These are phyloP conservation scores for Verasper variegatus DNA, from an alignment of 2,113 vertebrate species.

Conservation along the genomic window DNA sequence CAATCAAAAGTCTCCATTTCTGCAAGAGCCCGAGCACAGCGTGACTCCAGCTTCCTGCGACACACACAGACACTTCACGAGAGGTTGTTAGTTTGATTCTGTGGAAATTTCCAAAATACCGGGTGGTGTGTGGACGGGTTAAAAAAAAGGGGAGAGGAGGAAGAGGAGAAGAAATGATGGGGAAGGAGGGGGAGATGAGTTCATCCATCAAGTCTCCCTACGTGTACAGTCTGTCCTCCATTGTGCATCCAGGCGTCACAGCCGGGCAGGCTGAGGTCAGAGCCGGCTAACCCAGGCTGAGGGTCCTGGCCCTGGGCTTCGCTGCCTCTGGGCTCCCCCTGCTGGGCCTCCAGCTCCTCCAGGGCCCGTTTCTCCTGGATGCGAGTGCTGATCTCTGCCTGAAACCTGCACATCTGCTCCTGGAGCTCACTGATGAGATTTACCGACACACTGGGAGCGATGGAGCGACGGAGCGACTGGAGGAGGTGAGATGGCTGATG, in stretches of 20 bases:
- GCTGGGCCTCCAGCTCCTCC: slow-evolving; percentile 79
- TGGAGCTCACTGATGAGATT: slow-evolving; percentile 99
- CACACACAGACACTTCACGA: slow-evolving; percentile 40
- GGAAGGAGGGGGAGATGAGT: slow-evolving; percentile 48
- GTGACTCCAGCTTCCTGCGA: slow-evolving; percentile 50
- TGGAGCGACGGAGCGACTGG: neutral
- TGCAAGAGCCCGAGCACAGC: too few species aligned
- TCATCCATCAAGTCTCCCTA: slow-evolving; percentile 87
- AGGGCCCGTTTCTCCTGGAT: slow-evolving; percentile 92
- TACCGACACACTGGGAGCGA: slow-evolving; percentile 90
- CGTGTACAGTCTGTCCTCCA: slow-evolving; percentile 89
- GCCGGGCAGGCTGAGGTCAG: slow-evolving; percentile 55
- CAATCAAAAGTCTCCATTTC: slow-evolving; percentile 34
- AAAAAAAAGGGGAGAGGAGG: slow-evolving; percentile 43
- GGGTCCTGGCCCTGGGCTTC: slow-evolving; percentile 63
- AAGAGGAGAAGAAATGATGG: slow-evolving; percentile 46
- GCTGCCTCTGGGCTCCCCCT: slow-evolving; percentile 70
- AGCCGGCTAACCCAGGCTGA: slow-evolving; percentile 39
- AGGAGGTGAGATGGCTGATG: slow-evolving; percentile 14
- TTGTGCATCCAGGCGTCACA: slow-evolving; percentile 70
- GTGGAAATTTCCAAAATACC: slow-evolving; percentile 59
- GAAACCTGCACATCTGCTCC: slow-evolving; percentile 98
- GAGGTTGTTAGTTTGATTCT: slow-evolving; percentile 70
- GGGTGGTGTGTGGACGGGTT: slow-evolving; percentile 57
- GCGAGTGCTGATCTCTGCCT: slow-evolving; percentile 95